phyloP scores from a whole-genome alignment of 2,888 invertebrate genomes.

The Andrena bicolor region DNA sequence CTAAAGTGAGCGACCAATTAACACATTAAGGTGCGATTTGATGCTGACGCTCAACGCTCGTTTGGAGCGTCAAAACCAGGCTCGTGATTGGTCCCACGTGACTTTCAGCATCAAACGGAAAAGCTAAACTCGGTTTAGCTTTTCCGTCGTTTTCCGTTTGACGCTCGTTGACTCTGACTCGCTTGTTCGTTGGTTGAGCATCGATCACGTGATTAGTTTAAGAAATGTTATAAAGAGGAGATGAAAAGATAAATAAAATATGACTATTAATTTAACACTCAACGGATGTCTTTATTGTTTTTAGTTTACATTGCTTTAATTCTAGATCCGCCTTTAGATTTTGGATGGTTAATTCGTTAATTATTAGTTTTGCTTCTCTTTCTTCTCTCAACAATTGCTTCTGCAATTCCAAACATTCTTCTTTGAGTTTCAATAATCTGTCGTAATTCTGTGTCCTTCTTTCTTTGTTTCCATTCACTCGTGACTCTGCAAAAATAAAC shows the following conservation, averaged over 20 bases:
- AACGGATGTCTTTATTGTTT: not conserved
- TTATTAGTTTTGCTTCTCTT: not conserved
- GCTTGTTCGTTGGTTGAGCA: no score
- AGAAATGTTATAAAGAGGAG: no score
- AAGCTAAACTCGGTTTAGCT: no score
- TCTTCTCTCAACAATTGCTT: not conserved
- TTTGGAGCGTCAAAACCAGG: no score
- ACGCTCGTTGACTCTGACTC: no score
- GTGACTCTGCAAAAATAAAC: not conserved
- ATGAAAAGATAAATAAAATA: not conserved
- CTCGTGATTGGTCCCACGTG: no score
- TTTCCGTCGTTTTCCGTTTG: no score
- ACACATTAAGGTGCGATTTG: no score
- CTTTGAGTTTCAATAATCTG: not conserved
- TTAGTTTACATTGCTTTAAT: conserved; percentile 1
- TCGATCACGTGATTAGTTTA: no score
- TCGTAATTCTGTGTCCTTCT: not conserved
- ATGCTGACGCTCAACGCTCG: no score
- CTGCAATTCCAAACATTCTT: not conserved
- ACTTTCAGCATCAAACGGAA: no score
- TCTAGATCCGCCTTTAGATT: not conserved
- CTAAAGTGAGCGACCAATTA: no score
- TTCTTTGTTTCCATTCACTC: not conserved
- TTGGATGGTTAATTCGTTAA: not conserved
- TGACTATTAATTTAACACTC: not conserved